phyloP scores from a whole-genome alignment of 2,888 invertebrate species.

The Alviniconcha strummeri region DNA sequence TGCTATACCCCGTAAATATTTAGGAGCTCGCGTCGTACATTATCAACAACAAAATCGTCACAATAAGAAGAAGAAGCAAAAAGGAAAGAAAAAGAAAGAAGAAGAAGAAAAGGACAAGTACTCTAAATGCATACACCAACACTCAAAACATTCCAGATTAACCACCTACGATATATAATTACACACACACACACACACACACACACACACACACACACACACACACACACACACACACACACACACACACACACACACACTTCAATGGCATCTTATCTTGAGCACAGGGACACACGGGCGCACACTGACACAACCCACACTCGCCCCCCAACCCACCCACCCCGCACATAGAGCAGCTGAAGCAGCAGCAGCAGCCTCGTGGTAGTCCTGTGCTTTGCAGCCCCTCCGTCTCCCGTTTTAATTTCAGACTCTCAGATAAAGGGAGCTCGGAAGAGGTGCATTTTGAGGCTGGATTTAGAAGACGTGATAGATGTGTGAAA shows the following conservation, averaged over 20 bases:
- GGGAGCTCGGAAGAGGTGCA: background rate
- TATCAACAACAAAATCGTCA: no score
- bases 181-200: background rate
- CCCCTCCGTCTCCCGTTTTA: background rate
- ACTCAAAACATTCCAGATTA: background rate
- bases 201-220: conserved; percentile 7
- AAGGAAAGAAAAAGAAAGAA: background rate
- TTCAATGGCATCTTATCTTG: background rate
- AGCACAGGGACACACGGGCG: background rate
- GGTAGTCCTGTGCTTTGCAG: no score
- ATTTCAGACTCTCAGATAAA: background rate
- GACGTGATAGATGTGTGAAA: no score
- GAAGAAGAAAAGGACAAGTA: background rate
- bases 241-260: background rate
- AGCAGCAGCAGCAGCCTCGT: no score
- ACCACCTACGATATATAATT: no score
- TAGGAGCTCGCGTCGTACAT: no score
- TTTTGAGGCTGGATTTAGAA: background rate
- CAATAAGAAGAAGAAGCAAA: background rate
- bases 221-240: background rate
- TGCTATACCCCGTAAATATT: no score
- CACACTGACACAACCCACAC: background rate
- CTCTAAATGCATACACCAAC: background rate
- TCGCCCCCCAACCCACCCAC: background rate
- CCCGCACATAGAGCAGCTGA: background rate